phyloP scores from a whole-genome alignment of 1,140 invertebrate genomes.

The Drosophila orena region DNA sequence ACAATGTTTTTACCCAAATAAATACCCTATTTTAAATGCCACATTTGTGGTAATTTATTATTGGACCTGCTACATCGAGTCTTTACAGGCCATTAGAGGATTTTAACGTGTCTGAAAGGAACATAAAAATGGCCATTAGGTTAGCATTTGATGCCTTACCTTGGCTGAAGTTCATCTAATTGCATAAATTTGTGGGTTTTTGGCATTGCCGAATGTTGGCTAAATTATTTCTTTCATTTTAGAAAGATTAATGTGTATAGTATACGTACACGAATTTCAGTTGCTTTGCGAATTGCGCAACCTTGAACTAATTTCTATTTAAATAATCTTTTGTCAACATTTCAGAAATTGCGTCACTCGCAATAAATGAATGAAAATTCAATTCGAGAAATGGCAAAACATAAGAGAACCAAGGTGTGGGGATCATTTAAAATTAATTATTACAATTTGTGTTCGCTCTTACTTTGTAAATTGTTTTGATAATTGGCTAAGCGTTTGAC shows the following conservation, averaged over 20 bases:
- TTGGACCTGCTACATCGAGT: slow-evolving; percentile 30
- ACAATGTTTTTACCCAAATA: not conserved
- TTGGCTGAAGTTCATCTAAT: slow-evolving; percentile 62
- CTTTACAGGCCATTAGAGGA: slow-evolving; percentile 56
- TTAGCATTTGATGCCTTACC: slow-evolving; percentile 41
- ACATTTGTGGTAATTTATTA: slow-evolving; percentile 52
- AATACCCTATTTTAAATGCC: not conserved
- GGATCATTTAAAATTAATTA: slow-evolving; percentile 30
- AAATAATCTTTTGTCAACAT: slow-evolving; percentile 72
- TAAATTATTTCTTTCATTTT: slow-evolving; percentile 36
- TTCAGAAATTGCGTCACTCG: slow-evolving; percentile 62
- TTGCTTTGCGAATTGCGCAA: slow-evolving; percentile 71
- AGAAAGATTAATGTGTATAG: slow-evolving; percentile 20
- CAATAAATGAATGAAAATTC: slow-evolving; percentile 41
- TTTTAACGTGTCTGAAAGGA: slow-evolving; percentile 44
- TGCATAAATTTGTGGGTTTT: slow-evolving; percentile 17
- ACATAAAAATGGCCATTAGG: slow-evolving; percentile 32
- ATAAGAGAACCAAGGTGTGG: slow-evolving; percentile 2
- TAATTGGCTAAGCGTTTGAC: slow-evolving; percentile 45
- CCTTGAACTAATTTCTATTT: slow-evolving; percentile 84
- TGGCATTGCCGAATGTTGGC: slow-evolving; percentile 6
- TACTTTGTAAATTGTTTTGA: slow-evolving; percentile 48
- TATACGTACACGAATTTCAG: slow-evolving; percentile 44
- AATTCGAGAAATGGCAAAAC: slow-evolving; percentile 2
- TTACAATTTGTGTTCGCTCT: slow-evolving; percentile 24